Percentiles rank a stretch among this genome's conserved stretches.
Evolutionary conservation across 2,888 invertebrate genomes (phyloP).

Genomic region (Drosophila tripunctata): DNA sequence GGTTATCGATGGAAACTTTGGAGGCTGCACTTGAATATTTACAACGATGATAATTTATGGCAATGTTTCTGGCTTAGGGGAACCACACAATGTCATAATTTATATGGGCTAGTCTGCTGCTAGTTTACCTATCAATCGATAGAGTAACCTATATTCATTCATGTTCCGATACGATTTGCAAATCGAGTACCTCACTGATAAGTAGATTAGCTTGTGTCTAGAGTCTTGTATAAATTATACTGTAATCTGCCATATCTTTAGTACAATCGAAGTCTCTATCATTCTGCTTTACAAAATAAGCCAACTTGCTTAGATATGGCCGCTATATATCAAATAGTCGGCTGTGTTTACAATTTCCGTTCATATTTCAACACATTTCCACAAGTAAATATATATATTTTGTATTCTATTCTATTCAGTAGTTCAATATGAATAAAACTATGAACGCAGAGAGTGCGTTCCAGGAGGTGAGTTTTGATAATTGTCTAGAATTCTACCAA

Average conservation of each 20-base stretch:
- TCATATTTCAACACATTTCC: background rate
- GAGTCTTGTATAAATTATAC: background rate
- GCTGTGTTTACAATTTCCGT: background rate
- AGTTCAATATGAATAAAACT: background rate
- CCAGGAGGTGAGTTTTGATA: background rate
- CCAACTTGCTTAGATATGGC: no score
- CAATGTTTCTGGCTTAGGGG: slow-evolving; percentile 7
- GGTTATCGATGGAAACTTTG: background rate
- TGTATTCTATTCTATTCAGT: background rate
- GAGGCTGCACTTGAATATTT: slow-evolving; percentile 14
- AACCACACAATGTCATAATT: slow-evolving; percentile 27
- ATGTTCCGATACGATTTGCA: background rate
- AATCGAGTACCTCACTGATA: slow-evolving; percentile 5
- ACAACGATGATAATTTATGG: slow-evolving; percentile 33
- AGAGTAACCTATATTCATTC: background rate
- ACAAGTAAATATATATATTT: background rate
- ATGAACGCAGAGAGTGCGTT: background rate
- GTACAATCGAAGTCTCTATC: no score
- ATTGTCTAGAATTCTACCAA: no score
- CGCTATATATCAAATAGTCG: background rate
- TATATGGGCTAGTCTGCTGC: slow-evolving; percentile 1
- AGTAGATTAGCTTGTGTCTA: background rate
- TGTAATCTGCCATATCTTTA: background rate
- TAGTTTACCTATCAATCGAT: background rate
- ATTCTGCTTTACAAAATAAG: background rate